Evolutionary conservation across 1,140 invertebrate genomes (phyloP), one percentile per base, ranked within the genome.

Genomic region (Hylaeus volcanicus): DNA sequence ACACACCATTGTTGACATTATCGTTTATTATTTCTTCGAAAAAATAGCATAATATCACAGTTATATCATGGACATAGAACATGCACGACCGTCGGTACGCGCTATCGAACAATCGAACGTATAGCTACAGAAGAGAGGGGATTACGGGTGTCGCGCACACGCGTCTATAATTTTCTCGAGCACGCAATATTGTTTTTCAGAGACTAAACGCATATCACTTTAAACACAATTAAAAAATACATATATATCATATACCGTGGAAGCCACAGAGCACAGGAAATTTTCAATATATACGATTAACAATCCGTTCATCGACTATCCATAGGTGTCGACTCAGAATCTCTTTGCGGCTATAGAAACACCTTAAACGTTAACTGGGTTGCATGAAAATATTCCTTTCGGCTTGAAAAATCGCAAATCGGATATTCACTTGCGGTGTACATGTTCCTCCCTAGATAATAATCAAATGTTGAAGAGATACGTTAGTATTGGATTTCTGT

Each of bases 11-110:
- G 26, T 81, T 73, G 77, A 74, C 76, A 79, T 68, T 63, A 45
- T 72, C 73, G 71, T 65, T 51, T 48, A 77, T 82, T 41, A 15
- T 68, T 81, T 73, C 75, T 72, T 87, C 76, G 74, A 89, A 89
- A 91, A 85, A 91, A 91, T 90, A 89, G 88, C 90, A 89, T 89
- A 93, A 92, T 93, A 93, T 93, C 92, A 93, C 92, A 93, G 92
- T 92, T 92, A 91, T 88, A 91, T 91, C 82, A 86, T 90, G 91
- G 90, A 92, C 91, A 91, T 79, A 86, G 88, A 91, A 88, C 74
- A 79, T 73, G 70, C 74, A 80, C 84, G 70, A 73, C 73, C 76
- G 61, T 60, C 75, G n/a, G 60, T 14, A 3, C n/a, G 58, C 60
- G 60, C 6, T n/a, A 26, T 26, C 26, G 26, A 26, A 26, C 26